Evolutionary conservation across 2,888 invertebrate species (phyloP).

Genomic region (Caenorhabditis imperialis): DNA sequence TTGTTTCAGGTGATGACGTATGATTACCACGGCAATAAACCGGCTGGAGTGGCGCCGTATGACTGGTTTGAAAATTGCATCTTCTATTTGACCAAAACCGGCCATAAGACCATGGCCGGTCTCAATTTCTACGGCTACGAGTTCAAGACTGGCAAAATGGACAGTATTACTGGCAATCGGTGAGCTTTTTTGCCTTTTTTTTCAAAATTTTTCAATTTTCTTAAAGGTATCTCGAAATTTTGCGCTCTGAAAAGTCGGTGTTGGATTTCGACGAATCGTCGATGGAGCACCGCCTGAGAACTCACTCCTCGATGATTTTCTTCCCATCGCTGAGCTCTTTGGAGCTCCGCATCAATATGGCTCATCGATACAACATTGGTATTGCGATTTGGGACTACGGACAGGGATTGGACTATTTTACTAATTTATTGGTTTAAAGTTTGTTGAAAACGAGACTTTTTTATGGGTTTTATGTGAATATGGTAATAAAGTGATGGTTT

Average conservation of each 20-base stretch:
- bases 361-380: constrained; percentile 63
- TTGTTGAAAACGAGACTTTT: too few species aligned
- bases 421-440: constrained; percentile 36
- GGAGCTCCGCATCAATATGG: constrained; percentile 68
- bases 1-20: constrained; percentile 71
- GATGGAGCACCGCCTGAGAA: constrained; percentile 63
- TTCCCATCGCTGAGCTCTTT: constrained; percentile 71
- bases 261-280: constrained; percentile 65
- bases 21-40: constrained; percentile 63
- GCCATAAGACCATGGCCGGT: constrained; percentile 64
- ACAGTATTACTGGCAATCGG: constrained; percentile 57
- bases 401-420: constrained; percentile 68
- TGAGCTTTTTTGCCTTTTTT: constrained; percentile 6
- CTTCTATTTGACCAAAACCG: constrained; percentile 14
- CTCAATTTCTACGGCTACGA: constrained; percentile 72
- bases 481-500: too few species aligned
- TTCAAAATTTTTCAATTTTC: background rate
- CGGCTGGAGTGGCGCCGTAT: constrained; percentile 68
- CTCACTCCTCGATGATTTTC: constrained; percentile 38
- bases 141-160: constrained; percentile 40
- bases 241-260: constrained; percentile 46
- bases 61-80: constrained; percentile 59
- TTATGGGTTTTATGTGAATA: too few species aligned
- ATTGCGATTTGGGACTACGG: constrained; percentile 77
- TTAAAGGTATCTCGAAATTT: constrained; percentile 65